Evolutionary conservation across 2,888 invertebrate species (phyloP), one percentile per base, ranked within the genome.

Genomic region (Scaeva pyrastri): DNA sequence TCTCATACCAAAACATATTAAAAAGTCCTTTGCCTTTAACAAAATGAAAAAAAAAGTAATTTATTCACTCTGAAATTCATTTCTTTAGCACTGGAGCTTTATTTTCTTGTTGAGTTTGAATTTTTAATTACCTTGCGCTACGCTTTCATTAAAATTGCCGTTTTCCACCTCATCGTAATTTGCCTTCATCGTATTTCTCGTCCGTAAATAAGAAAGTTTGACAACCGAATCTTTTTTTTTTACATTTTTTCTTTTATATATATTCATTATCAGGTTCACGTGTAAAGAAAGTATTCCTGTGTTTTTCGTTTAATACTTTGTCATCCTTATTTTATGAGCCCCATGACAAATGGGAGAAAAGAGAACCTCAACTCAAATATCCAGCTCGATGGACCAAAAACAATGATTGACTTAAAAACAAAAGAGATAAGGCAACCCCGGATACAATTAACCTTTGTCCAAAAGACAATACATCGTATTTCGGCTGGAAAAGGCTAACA

Each of bases 81-180:
- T 26, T 39, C 31, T 19, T n/a, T 19, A 12, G n/a, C 58, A 12
- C 43, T 60, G 48, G 19, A 74, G 48, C 50, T 43, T 71, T 75
- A 58, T 83, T 39, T 82, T 52, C 48, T 45, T 62, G 52, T 60
- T 79, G 50, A 66, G 41, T 83, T 70, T 74, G 73, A 66, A 72
- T 80, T 80, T 75, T 80, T 84, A 84, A 84, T 84, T 84, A 48
- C 71, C 66, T 62, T 56, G 23, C 8, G 31, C 56, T 71, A 23
- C 6, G 16, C 39, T 36, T 48, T 62, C 70, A 84, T 74, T 79
- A 71, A 71, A 56, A 64, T 58, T 21, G 10, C 56, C 55, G 12
- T 31, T 10, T 6, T 21, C 31, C 39, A 16, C 31, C 12, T 39
- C 36, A n/a, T 4, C 21, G 19, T 50, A 50, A 11, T 23, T 6